Evolutionary conservation across 2,797 vertebrate species (phyloP), one percentile per base, ranked within the genome.

Genomic region (Aeoliscus strigatus): DNA sequence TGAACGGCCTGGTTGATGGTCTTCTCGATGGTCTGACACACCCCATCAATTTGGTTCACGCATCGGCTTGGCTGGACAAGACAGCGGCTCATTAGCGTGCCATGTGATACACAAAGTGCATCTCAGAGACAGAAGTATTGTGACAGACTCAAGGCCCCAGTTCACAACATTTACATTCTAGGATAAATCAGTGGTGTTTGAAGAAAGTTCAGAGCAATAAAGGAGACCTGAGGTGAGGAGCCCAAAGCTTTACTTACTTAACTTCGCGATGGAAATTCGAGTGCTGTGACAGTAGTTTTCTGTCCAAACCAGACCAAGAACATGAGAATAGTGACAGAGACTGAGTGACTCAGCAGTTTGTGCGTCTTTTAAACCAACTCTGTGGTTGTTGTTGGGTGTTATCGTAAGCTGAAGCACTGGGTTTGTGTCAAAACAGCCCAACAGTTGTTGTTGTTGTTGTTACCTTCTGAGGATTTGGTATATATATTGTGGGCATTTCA

Each of bases 401-500:
- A n/a, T n/a, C n/a, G n/a, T n/a, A n/a, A n/a, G n/a, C n/a, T n/a
- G n/a, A n/a, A n/a, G n/a, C n/a, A n/a, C n/a, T n/a, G n/a, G n/a
- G n/a, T n/a, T n/a, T n/a, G n/a, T n/a, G n/a, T n/a, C n/a, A n/a
- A 29, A 18, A 29, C 5, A 27, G 8, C 17, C 38, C 29, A 3
- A 39, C 1, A 6, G 13, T 16, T 4, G 10, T 27, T 14, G 21
- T 14, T 72, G n/a, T n/a, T n/a, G n/a, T n/a, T n/a, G n/a, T 81
- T 56, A 91, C 90, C 80, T 74, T 90, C 53, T 89, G 86, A n/a
- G 85, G 82, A 60, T 89, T 86, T 17, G 90, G 90, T 75, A 91
- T 90, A 68, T 89, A 91, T 46, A 91, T 90, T 1, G 90, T 91
- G 1, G 89, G 87, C 90, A 91, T 91, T 42, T 90, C 89, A 68